A percentile compares a stretch with the other conserved stretches of the same genome.
phyloP scores from a whole-genome alignment of 2,113 vertebrate genomes.

The Ursus arctos region DNA sequence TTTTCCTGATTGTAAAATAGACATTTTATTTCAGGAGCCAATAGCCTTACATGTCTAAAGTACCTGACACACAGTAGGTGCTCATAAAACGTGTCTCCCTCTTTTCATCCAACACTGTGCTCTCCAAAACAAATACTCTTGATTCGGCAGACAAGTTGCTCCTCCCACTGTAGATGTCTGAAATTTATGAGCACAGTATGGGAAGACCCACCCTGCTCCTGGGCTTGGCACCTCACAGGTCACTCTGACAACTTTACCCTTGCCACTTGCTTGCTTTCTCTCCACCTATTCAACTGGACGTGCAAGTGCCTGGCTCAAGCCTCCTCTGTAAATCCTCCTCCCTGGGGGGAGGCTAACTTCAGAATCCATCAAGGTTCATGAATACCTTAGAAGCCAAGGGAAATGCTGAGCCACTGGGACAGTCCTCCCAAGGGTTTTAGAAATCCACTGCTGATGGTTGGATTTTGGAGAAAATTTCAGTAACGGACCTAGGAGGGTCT shows the following conservation, averaged over 20 bases:
- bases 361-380: neutral
- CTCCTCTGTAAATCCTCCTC: neutral
- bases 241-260: neutral
- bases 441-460: neutral
- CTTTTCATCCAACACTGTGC: no score
- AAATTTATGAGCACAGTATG: no score
- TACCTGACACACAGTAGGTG: no score
- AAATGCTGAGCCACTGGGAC: neutral
- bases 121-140: no score
- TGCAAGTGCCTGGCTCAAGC: neutral
- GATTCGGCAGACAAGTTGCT: no score
- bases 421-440: neutral
- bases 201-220: no score
- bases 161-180: no score
- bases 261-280: neutral
- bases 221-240: no score
- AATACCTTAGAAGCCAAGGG: neutral
- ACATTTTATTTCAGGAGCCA: no score
- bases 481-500: neutral
- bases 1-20: no score
- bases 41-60: no score
- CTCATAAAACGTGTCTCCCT: no score
- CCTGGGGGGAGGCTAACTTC: neutral
- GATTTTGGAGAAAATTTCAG: neutral
- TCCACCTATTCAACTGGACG: neutral